These are phyloP conservation scores for Habropoda laboriosa DNA, from an alignment of 1,140 invertebrate species.

Conservation along the genomic window DNA sequence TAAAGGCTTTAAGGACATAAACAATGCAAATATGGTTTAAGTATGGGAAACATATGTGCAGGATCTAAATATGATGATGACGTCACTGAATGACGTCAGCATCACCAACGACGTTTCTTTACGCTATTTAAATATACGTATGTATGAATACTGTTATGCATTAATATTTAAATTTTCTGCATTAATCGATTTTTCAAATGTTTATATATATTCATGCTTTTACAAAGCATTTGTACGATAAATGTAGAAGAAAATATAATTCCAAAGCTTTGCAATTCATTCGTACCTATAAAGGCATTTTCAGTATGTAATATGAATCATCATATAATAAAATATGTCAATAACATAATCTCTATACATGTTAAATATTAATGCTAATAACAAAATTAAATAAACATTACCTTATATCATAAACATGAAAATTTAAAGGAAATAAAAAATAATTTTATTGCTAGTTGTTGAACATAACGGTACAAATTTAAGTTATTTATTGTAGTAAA, in stretches of 20 bases:
- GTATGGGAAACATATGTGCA: not conserved
- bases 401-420: too few species aligned
- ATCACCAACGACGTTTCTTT: not conserved
- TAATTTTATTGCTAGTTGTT: too few species aligned
- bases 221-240: not conserved
- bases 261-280: not conserved
- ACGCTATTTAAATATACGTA: not conserved
- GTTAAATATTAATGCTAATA: not conserved
- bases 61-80: constrained; percentile 29
- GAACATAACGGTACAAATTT: too few species aligned
- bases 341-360: not conserved
- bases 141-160: not conserved
- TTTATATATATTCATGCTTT: not conserved
- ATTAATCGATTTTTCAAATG: not conserved
- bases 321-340: not conserved
- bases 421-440: too few species aligned
- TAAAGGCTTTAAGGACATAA: not conserved
- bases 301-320: not conserved
- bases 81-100: constrained; percentile 41
- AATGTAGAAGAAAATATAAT: not conserved
- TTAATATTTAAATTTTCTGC: not conserved
- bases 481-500: too few species aligned
- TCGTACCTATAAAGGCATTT: not conserved
- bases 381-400: not conserved
- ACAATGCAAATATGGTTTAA: not conserved